Evolutionary conservation across 2,888 invertebrate species (phyloP), one percentile per base, ranked within the genome.

Genomic region (Pantelozetes paolii): DNA sequence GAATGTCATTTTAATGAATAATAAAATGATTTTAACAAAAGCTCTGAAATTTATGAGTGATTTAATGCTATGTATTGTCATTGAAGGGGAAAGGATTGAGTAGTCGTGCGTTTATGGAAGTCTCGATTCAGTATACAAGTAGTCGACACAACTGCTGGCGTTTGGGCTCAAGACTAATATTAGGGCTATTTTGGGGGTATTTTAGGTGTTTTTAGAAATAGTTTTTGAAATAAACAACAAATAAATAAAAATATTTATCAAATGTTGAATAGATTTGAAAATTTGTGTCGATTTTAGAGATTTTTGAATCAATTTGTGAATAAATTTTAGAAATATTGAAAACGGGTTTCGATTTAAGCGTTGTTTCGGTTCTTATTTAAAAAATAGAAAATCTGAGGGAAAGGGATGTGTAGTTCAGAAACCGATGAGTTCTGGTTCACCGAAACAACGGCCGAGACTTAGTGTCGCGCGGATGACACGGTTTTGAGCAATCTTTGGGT

Each of bases 371-470:
- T 36, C 8, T 15, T 64, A 64, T 28, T 11, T 32, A 32, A 64
- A 59, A 64, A 36, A 64, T 64, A 64, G 59, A 64, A 36, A 64
- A 64, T 36, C 36, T 36, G n/a, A 11, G 20, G 32, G 20, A 20
- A 36, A 64, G 28, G 36, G 8, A 9, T 28, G 3, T 28, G n/a
- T 13, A 32, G 30, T 57, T 71, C 30, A 71, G 54, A 71, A 71
- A 18, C 71, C 71, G 11, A 57, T 48, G 23, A 57, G 71, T 36
- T 28, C 50, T 8, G 50, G 48, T 50, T 71, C 71, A 6, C 71
- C 57, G 71, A 54, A 71, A 71, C 71, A 48, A n/a, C 71, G 23
- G 71, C 71, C 71, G 54, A 71, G 71, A 57, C 71, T 71, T 9
- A 71, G 71, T 3, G 71, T 71, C 45, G 71, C n/a, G 26, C 71